Evolutionary conservation across 2,888 invertebrate genomes (phyloP).

Genomic region (Leucozona laternaria): DNA sequence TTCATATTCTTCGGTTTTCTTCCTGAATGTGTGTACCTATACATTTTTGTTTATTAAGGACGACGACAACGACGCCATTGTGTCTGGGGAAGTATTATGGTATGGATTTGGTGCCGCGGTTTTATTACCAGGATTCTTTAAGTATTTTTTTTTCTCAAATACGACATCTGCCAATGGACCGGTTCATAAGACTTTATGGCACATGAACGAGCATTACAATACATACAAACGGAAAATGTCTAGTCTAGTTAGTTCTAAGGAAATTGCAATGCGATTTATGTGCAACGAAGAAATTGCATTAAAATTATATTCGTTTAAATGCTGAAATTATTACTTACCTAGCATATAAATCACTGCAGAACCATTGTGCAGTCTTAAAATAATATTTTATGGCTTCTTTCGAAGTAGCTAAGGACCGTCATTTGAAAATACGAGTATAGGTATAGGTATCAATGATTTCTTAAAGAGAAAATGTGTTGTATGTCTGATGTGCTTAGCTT

Average conservation of each 20-base stretch:
- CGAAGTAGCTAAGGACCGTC: background rate
- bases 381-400: conserved; percentile 13
- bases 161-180: conserved; percentile 43
- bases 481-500: too few species aligned
- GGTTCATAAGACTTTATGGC: conserved; percentile 13
- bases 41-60: background rate
- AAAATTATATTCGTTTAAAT: conserved; percentile 23
- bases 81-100: conserved; percentile 29
- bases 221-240: conserved; percentile 8
- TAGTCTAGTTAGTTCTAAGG: conserved; percentile 22
- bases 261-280: conserved; percentile 41
- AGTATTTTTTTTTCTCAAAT: background rate
- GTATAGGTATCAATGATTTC: background rate
- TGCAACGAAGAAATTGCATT: conserved; percentile 35
- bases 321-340: conserved; percentile 16
- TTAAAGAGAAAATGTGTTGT: too few species aligned
- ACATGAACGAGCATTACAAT: conserved; percentile 22
- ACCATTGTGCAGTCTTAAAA: background rate
- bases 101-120: conserved; percentile 30
- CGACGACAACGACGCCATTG: conserved; percentile 19
- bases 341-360: conserved; percentile 9
- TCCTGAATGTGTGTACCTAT: background rate
- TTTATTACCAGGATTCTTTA: conserved; percentile 20
- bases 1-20: conserved; percentile 4
- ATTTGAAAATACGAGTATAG: too few species aligned